Evolutionary conservation across 2,888 invertebrate genomes (phyloP).

Genomic region (Chrysina gloriosa): DNA sequence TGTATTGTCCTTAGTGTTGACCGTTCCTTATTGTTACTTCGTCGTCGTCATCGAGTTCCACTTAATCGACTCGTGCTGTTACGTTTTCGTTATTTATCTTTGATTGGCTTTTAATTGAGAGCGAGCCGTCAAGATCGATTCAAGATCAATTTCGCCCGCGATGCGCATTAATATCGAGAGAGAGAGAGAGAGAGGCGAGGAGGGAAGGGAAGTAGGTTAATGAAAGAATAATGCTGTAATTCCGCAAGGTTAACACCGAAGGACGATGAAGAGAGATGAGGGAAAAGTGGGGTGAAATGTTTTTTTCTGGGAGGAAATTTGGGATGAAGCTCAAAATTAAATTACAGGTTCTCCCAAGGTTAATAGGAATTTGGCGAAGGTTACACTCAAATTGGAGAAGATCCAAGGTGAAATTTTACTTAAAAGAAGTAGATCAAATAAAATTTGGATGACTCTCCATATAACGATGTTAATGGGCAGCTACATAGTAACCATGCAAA

Average conservation of each 20-base stretch:
- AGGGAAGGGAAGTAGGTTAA: slow-evolving; percentile 7
- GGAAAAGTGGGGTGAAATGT: background rate
- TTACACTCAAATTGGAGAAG: too few species aligned
- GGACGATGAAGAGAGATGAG: background rate
- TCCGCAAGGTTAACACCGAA: background rate
- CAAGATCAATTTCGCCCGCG: slow-evolving; percentile 24
- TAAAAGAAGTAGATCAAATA: too few species aligned
- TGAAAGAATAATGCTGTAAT: background rate
- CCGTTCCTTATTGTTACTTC: slow-evolving; percentile 51
- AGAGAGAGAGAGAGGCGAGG: too few species aligned
- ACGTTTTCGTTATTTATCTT: slow-evolving; percentile 51
- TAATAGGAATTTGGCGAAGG: too few species aligned
- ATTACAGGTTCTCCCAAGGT: too few species aligned
- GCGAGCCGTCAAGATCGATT: slow-evolving; percentile 12
- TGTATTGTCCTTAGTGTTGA: slow-evolving; percentile 56
- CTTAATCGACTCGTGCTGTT: slow-evolving; percentile 51
- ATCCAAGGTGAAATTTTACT: too few species aligned
- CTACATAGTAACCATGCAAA: too few species aligned
- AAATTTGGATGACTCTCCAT: too few species aligned
- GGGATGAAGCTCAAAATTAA: background rate
- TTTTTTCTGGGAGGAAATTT: background rate
- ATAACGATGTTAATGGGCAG: too few species aligned
- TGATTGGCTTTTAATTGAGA: slow-evolving; percentile 53
- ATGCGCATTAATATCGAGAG: slow-evolving; percentile 15
- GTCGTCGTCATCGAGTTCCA: slow-evolving; percentile 52